phyloP scores from a whole-genome alignment of 1,140 invertebrate genomes.

The Drosophila kikkawai region DNA sequence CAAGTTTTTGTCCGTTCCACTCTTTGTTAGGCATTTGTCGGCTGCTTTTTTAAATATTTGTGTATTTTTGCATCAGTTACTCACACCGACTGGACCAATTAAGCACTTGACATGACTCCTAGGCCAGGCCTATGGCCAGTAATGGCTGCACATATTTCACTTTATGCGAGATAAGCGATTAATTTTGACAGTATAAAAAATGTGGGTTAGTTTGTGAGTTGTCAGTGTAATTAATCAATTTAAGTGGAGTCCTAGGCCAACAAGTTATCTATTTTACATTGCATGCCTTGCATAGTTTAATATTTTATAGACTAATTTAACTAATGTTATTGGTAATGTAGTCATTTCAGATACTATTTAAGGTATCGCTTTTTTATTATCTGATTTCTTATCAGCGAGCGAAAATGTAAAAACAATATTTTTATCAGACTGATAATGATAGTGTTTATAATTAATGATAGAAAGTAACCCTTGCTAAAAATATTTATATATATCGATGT shows the following conservation, averaged over 20 bases:
- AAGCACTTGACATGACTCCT: slow-evolving; percentile 7
- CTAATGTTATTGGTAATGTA: background rate
- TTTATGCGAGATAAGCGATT: background rate
- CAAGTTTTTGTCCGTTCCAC: background rate
- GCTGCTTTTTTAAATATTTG: background rate
- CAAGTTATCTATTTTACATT: slow-evolving; percentile 1
- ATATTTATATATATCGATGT: background rate
- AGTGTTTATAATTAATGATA: background rate
- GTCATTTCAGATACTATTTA: background rate
- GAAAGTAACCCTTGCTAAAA: background rate
- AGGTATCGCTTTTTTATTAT: background rate
- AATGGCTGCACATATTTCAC: slow-evolving; percentile 1
- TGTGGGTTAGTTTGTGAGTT: background rate
- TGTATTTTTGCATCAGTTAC: slow-evolving; percentile 3
- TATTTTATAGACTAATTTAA: background rate
- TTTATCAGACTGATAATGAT: background rate
- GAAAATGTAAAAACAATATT: background rate
- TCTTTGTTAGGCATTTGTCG: background rate
- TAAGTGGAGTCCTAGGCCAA: background rate
- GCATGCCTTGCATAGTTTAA: background rate
- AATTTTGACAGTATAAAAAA: background rate
- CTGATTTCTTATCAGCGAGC: background rate
- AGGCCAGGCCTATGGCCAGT: background rate
- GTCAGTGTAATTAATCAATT: slow-evolving; percentile 13
- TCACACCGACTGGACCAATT: slow-evolving; percentile 8